These are phyloP conservation scores for Strix occidentalis DNA, from an alignment of 2,797 vertebrate genomes.

Conservation along the genomic window DNA sequence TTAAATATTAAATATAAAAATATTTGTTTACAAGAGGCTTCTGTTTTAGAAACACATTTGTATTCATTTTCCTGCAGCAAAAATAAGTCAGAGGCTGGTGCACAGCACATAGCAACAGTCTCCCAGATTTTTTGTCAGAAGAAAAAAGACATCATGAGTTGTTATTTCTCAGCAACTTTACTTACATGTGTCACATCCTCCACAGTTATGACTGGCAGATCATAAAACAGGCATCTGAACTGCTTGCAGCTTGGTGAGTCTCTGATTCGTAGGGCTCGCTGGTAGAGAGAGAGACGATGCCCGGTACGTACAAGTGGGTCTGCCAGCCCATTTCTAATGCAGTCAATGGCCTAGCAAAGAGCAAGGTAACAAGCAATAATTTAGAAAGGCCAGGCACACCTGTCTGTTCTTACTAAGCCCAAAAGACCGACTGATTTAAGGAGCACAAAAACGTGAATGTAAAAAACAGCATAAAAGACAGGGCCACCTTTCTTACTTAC, in stretches of 20 bases:
- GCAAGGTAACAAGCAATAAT: rapidly evolving
- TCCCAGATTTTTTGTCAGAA: background rate
- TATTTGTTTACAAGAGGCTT: background rate
- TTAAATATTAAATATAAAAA: background rate
- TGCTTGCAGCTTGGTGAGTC: conserved; percentile 85
- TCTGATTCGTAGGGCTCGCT: conserved; percentile 87
- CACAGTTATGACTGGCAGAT: conserved; percentile 80
- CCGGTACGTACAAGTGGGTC: conserved; percentile 90
- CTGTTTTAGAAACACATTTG: background rate
- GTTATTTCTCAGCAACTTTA: background rate
- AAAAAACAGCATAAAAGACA: rapidly evolving
- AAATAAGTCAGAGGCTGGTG: background rate
- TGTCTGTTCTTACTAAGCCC: background rate
- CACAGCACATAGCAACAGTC: rapidly evolving
- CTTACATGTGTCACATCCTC: conserved; percentile 89
- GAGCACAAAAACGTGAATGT: background rate
- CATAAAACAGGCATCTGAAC: conserved; percentile 74
- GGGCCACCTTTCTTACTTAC: background rate
- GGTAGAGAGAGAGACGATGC: conserved; percentile 88
- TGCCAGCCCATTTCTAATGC: conserved; percentile 83
- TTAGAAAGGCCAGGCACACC: background rate
- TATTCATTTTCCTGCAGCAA: background rate
- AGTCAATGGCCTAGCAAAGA: conserved; percentile 79
- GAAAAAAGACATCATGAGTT: background rate
- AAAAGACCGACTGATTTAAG: background rate